These are phyloP conservation scores for Cottoperca gobio DNA, from an alignment of 2,797 vertebrate species.

Conservation along the genomic window DNA sequence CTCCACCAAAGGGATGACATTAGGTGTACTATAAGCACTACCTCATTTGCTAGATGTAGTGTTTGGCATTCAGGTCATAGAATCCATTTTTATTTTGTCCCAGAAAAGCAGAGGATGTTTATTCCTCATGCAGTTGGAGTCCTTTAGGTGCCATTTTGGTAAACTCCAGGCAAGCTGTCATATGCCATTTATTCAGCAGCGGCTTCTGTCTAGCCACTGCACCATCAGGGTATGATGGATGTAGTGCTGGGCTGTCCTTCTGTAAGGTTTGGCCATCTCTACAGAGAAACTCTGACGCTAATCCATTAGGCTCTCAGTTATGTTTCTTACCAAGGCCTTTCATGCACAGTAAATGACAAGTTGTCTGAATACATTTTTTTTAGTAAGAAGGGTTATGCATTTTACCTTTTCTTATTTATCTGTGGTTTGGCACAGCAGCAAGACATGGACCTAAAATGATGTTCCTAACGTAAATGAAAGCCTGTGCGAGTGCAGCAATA, in stretches of 20 bases:
- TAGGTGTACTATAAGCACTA: constrained; percentile 5
- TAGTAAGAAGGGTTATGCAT: neutral
- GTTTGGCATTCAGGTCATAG: constrained; percentile 36
- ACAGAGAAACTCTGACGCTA: constrained; percentile 31
- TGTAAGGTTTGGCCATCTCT: constrained; percentile 30
- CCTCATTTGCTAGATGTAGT: constrained; percentile 30
- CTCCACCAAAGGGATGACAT: constrained; percentile 4
- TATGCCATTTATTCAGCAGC: constrained; percentile 69
- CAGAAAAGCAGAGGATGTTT: constrained; percentile 37
- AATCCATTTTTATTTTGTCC: constrained; percentile 21
- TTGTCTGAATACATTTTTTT: constrained; percentile 26
- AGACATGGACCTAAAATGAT: neutral
- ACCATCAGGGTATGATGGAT: constrained; percentile 62
- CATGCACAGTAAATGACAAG: constrained; percentile 33
- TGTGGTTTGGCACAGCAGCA: constrained; percentile 20
- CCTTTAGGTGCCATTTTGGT: constrained; percentile 72
- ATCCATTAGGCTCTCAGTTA: constrained; percentile 28
- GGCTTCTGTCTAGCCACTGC: constrained; percentile 43
- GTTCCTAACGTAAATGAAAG: neutral
- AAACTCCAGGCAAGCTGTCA: constrained; percentile 68
- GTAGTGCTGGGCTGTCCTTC: constrained; percentile 37
- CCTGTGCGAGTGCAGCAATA: neutral
- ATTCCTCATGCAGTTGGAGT: constrained; percentile 47
- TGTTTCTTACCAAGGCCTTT: constrained; percentile 30
- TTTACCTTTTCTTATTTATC: constrained; percentile 21